Conservation (phyloP, 2,113 vertebrate genomes). For the Bolborhynchus lineola region DNA sequence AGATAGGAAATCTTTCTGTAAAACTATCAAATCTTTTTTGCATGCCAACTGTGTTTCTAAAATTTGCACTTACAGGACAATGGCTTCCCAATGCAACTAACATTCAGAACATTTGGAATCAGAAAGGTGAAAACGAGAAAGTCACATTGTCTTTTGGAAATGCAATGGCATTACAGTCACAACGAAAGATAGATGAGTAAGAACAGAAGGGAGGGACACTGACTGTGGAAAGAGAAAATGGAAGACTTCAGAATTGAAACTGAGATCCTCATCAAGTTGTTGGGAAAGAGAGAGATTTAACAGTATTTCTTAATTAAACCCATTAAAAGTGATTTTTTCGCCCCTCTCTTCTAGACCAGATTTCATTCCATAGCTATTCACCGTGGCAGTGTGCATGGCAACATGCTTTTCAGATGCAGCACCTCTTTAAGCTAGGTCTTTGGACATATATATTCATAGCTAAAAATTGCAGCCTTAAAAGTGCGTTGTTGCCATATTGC, state of each 20-base stretch:
- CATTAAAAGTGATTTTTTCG: background rate
- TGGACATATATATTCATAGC: conserved; percentile 50
- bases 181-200: conserved; percentile 32
- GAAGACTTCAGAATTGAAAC: conserved; percentile 79
- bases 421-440: conserved; percentile 69
- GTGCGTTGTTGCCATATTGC: conserved; percentile 59
- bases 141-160: conserved; percentile 56
- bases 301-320: conserved; percentile 55
- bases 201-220: conserved; percentile 57
- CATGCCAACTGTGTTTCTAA: conserved; percentile 66
- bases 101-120: conserved; percentile 32
- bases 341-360: background rate
- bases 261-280: conserved; percentile 57
- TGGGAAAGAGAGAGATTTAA: conserved; percentile 56
- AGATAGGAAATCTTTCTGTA: conserved; percentile 75
- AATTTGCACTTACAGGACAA: conserved; percentile 70
- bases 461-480: conserved; percentile 64
- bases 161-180: conserved; percentile 51
- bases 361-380: conserved; percentile 42
- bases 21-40: conserved; percentile 73
- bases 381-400: conserved; percentile 64
- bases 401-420: conserved; percentile 59
- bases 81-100: conserved; percentile 63
- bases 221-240: conserved; percentile 69
- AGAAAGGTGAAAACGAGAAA: conserved; percentile 58